A percentile compares a stretch with the other conserved stretches of the same genome.
Conservation (phyloP, 2,888 invertebrate genomes). For the Cryptus viduatorius region DNA sequence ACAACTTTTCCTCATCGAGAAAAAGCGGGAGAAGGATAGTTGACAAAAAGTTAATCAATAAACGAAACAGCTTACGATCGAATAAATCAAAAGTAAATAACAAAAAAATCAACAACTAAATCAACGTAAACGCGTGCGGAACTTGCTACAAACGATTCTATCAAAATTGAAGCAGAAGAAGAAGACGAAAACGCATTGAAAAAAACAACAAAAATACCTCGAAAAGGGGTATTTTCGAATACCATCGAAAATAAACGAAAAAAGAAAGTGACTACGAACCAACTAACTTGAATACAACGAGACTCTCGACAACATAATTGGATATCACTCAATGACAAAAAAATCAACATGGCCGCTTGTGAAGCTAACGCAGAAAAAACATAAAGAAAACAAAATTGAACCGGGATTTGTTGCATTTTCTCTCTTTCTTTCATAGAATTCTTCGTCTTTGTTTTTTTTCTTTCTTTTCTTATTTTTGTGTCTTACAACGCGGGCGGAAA, state of each 20-base stretch:
- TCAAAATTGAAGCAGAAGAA: conserved; percentile 52
- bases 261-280: conserved; percentile 70
- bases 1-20: conserved; percentile 22
- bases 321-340: conserved; percentile 62
- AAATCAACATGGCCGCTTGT: conserved; percentile 78
- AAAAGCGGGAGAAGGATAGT: conserved; percentile 29
- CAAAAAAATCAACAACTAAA: conserved; percentile 53
- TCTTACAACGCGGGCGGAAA: conserved; percentile 66
- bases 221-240: conserved; percentile 25
- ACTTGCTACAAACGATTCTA: conserved; percentile 35
- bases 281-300: conserved; percentile 76
- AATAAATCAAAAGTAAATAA: conserved; percentile 17
- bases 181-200: conserved; percentile 41
- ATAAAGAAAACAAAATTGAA: conserved; percentile 37
- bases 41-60: conserved; percentile 20
- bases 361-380: conserved; percentile 69
- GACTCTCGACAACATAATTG: conserved; percentile 72
- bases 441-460: conserved; percentile 32
- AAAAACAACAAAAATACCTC: conserved; percentile 53
- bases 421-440: conserved; percentile 44
- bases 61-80: conserved; percentile 16
- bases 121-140: conserved; percentile 40
- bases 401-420: conserved; percentile 23
- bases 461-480: conserved; percentile 34
- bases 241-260: conserved; percentile 50